Conservation (phyloP, 2,888 invertebrate species). For the Candidula unifasciata region DNA sequence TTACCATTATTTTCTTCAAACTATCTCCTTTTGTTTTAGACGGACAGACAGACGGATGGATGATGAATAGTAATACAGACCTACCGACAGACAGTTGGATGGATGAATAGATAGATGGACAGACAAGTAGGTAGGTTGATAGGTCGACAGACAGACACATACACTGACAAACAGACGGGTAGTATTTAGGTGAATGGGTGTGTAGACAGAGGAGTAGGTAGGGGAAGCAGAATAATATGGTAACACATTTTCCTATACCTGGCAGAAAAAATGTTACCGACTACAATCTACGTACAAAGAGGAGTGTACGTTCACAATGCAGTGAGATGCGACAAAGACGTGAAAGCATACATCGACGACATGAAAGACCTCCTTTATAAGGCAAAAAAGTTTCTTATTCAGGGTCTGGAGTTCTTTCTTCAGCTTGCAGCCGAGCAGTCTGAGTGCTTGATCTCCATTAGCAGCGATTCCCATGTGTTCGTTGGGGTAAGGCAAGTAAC, state of each 20-base stretch:
- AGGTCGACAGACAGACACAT: not conserved
- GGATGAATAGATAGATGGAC: too few species aligned
- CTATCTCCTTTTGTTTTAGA: too few species aligned
- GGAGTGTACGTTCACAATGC: not conserved
- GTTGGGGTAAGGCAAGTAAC: not conserved
- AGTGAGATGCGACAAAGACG: not conserved
- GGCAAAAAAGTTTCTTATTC: not conserved
- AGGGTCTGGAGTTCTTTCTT: not conserved
- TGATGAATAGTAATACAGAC: too few species aligned
- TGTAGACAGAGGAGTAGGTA: too few species aligned
- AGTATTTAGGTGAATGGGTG: not conserved
- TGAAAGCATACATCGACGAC: not conserved
- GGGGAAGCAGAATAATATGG: not conserved
- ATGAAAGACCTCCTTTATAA: not conserved
- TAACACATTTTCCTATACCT: not conserved
- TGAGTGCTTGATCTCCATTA: not conserved
- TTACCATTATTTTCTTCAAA: too few species aligned
- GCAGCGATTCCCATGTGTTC: not conserved
- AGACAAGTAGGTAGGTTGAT: too few species aligned
- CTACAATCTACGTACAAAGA: not conserved
- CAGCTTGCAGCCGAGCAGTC: not conserved
- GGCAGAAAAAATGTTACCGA: constrained; percentile 8
- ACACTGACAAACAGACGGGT: too few species aligned
- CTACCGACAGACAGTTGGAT: too few species aligned
- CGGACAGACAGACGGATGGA: too few species aligned